Evolutionary conservation across 2,888 invertebrate species (phyloP).

Genomic region (Chromoteleia sp.): DNA sequence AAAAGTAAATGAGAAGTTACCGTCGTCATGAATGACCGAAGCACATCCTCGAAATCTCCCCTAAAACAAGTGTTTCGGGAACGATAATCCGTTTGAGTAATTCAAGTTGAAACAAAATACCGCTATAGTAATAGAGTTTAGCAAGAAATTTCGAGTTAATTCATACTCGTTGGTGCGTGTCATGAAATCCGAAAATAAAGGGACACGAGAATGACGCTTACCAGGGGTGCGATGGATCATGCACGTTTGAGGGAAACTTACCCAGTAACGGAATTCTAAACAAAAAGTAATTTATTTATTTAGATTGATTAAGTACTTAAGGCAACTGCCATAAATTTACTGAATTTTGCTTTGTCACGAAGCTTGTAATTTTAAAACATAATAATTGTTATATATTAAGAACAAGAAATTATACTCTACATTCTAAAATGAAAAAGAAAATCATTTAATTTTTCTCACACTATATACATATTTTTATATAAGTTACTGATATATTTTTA

Average conservation of each 20-base stretch:
- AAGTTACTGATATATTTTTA: no score
- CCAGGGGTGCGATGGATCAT: conserved; percentile 35
- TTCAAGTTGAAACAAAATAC: conserved; percentile 75
- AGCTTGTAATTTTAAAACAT: no score
- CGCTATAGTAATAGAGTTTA: conserved; percentile 59
- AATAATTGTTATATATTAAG: no score
- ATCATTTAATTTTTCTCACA: no score
- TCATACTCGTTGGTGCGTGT: conserved; percentile 72
- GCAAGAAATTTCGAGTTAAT: conserved; percentile 63
- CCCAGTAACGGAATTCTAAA: conserved; percentile 21
- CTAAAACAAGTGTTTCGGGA: conserved; percentile 76
- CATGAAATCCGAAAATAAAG: conserved; percentile 65
- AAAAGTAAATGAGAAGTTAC: conserved; percentile 25
- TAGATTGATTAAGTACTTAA: conserved; percentile 5
- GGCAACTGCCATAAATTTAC: conserved; percentile 3
- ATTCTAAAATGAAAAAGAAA: no score
- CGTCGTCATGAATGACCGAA: conserved; percentile 24
- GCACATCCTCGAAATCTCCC: conserved; percentile 22
- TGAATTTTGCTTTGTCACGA: no score
- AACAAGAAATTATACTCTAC: no score
- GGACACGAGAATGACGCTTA: conserved; percentile 30
- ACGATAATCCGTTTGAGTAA: conserved; percentile 77
- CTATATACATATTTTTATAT: no score
- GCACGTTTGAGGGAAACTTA: conserved; percentile 29
- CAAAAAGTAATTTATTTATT: conserved; percentile 7